Evolutionary conservation across 2,888 invertebrate species (phyloP).

Genomic region (Patella ulyssiponensis): DNA sequence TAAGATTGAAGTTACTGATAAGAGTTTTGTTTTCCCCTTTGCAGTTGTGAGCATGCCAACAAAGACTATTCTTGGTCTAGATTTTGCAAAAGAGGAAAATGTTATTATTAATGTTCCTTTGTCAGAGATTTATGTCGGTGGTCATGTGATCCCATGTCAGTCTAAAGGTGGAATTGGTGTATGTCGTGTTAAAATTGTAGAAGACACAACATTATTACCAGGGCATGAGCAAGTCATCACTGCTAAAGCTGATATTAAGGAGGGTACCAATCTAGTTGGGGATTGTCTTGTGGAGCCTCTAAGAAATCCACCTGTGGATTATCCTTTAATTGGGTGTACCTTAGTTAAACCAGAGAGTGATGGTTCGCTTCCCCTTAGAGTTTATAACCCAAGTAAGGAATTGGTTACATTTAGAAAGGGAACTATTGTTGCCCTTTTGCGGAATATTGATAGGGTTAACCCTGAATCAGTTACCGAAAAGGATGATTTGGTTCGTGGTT

Average conservation of each 20-base stretch:
- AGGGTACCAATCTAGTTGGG: background rate
- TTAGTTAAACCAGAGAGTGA: background rate
- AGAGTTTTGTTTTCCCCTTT: background rate
- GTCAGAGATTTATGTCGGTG: background rate
- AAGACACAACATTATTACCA: background rate
- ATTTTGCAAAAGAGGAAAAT: background rate
- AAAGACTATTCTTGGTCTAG: background rate
- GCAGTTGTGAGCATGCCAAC: background rate
- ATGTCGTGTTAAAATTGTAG: background rate
- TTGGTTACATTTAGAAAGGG: background rate
- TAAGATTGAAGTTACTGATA: background rate
- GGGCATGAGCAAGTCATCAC: background rate
- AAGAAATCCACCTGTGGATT: background rate
- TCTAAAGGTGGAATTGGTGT: conserved; percentile 1
- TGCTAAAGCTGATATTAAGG: background rate
- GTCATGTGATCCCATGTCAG: background rate
- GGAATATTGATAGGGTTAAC: too few relatives aligned
- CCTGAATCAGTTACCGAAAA: too few relatives aligned
- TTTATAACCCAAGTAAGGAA: background rate
- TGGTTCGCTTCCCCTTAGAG: background rate
- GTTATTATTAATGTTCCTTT: background rate
- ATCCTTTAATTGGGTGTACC: background rate
- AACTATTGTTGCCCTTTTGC: background rate
- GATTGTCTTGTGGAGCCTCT: background rate
- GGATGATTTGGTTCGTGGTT: too few relatives aligned